phyloP scores from a whole-genome alignment of 2,888 invertebrate species.

The Hirtodrosophila confusa region DNA sequence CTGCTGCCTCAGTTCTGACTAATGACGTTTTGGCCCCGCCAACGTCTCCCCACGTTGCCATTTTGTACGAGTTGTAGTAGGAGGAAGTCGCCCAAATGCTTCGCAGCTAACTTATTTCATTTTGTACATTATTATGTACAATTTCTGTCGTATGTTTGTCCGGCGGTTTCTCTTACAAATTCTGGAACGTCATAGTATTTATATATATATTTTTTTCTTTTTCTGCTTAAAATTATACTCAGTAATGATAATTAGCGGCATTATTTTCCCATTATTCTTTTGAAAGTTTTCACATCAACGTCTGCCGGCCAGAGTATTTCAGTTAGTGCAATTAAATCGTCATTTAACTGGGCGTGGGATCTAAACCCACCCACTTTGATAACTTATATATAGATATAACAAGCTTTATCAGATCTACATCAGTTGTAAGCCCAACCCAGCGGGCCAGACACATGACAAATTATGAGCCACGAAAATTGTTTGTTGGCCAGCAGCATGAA shows the following conservation, averaged over 20 bases:
- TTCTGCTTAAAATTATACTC: constrained; percentile 55
- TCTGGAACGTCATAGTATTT: constrained; percentile 61
- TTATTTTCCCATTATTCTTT: constrained; percentile 77
- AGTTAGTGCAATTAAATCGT: constrained; percentile 69
- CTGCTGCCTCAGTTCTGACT: constrained; percentile 56
- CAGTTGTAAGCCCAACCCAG: constrained; percentile 5
- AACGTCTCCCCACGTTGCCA: constrained; percentile 34
- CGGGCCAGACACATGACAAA: constrained; percentile 59
- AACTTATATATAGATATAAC: not conserved
- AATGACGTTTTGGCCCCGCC: constrained; percentile 59
- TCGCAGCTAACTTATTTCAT: constrained; percentile 37
- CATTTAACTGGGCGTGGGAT: constrained; percentile 77
- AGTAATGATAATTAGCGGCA: constrained; percentile 73
- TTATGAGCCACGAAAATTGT: constrained; percentile 38
- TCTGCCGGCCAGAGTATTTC: constrained; percentile 35
- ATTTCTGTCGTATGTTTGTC: constrained; percentile 28
- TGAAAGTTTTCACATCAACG: constrained; percentile 45
- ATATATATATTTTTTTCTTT: constrained; percentile 20
- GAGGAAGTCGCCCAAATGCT: constrained; percentile 53
- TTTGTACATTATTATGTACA: constrained; percentile 17
- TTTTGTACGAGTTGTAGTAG: constrained; percentile 56
- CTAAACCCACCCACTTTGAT: constrained; percentile 23
- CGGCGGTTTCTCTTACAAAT: constrained; percentile 63
- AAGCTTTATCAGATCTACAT: constrained; percentile 11
- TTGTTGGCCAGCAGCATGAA: constrained; percentile 24